Conservation (phyloP, 2,113 vertebrate genomes). For the Pipa parva region DNA sequence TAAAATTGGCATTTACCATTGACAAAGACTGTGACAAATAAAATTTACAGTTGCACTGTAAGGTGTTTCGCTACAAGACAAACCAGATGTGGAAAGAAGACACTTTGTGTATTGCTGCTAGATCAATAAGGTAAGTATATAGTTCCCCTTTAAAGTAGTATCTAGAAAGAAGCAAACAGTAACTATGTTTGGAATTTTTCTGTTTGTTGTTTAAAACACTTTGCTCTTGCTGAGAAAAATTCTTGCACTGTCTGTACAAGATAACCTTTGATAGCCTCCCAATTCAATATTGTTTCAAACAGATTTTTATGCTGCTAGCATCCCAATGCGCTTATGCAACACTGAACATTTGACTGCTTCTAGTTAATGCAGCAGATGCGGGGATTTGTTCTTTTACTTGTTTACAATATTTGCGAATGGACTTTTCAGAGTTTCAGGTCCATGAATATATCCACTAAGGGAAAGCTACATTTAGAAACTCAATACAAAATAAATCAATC, state of each 20-base stretch:
- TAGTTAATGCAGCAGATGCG: conserved; percentile 6
- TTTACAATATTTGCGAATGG: conserved; percentile 15
- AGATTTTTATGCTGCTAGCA: conserved; percentile 14
- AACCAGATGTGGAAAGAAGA: no score
- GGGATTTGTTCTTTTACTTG: conserved; percentile 20
- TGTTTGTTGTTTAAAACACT: conserved; percentile 8
- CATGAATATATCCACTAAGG: conserved; percentile 17
- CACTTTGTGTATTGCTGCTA: no score
- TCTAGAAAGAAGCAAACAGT: no score
- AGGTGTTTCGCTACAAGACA: no score
- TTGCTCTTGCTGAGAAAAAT: conserved; percentile 28
- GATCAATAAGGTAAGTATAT: no score
- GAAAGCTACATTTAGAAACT: conserved; percentile 35
- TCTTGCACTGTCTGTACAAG: conserved; percentile 24
- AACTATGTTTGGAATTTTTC: conserved; percentile 1
- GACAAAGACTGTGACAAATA: no score
- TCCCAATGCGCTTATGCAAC: conserved; percentile 19
- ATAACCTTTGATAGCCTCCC: conserved; percentile 38
- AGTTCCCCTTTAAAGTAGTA: no score
- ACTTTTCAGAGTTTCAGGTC: not conserved
- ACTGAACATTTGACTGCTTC: conserved; percentile 32
- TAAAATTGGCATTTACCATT: no score
- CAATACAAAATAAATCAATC: conserved; percentile 39
- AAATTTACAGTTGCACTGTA: no score
- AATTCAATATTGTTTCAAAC: conserved; percentile 34